These are phyloP conservation scores for Chelonoidis abingdonii DNA, from an alignment of 2,113 vertebrate genomes.

Conservation along the genomic window DNA sequence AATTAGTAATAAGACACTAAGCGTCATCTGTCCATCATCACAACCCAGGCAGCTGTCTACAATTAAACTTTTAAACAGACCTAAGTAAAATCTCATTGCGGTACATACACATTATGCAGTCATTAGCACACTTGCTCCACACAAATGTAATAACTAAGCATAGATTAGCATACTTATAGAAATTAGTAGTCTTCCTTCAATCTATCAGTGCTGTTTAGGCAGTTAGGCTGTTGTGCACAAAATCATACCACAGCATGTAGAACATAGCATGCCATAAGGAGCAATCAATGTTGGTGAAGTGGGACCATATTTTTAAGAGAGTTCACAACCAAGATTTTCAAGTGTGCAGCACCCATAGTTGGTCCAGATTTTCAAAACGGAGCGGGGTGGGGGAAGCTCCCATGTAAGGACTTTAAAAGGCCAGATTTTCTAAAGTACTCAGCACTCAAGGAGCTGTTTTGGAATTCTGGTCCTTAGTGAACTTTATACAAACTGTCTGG, in stretches of 20 bases:
- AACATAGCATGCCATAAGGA: not conserved
- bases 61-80: slow-evolving; percentile 51
- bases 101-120: slow-evolving; percentile 65
- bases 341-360: not conserved
- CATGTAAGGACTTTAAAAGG: not conserved
- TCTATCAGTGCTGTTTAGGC: slow-evolving; percentile 11
- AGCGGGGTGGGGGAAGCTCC: not conserved
- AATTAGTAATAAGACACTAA: not conserved
- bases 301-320: not conserved
- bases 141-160: slow-evolving; percentile 44
- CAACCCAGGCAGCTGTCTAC: slow-evolving; percentile 48
- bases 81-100: slow-evolving; percentile 45
- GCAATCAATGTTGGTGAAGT: not conserved
- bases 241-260: not conserved
- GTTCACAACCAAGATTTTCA: not conserved
- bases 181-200: slow-evolving; percentile 10
- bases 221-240: not conserved
- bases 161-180: slow-evolving; percentile 42
- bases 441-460: not conserved
- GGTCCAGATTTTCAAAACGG: not conserved
- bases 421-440: not conserved
- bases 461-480: not conserved
- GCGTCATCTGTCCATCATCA: slow-evolving; percentile 44
- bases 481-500: not conserved
- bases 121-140: slow-evolving; percentile 52